Evolutionary conservation across 2,113 vertebrate genomes (phyloP).

Genomic region (Damaliscus lunatus): DNA sequence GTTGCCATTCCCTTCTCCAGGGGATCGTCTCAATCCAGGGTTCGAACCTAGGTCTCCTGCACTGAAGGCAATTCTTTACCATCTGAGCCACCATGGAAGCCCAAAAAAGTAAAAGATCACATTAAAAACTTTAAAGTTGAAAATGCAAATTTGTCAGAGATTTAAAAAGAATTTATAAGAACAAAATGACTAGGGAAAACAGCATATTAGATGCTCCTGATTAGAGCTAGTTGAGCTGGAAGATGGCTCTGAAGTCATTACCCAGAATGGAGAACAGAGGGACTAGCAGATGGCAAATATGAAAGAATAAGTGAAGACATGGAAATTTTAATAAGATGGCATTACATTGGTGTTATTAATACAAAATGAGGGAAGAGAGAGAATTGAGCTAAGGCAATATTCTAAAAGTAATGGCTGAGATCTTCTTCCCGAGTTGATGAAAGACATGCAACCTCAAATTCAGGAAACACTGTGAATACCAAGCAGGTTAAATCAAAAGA

Average conservation of each 20-base stretch:
- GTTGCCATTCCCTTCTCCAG: neutral
- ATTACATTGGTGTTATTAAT: neutral
- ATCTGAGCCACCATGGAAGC: neutral
- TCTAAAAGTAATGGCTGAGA: neutral
- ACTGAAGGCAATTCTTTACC: neutral
- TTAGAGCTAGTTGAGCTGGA: neutral
- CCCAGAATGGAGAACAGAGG: neutral
- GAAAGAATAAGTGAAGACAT: neutral
- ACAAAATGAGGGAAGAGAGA: neutral
- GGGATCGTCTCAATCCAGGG: neutral
- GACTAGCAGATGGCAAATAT: neutral
- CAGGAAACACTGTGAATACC: neutral
- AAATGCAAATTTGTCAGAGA: neutral
- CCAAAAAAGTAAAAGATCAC: neutral
- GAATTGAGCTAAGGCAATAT: neutral
- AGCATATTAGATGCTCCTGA: neutral
- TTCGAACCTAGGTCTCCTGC: neutral
- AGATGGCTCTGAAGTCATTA: neutral
- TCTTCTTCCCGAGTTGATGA: neutral
- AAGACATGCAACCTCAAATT: constrained; percentile 2
- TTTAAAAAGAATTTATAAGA: neutral
- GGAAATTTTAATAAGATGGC: neutral
- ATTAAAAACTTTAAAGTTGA: neutral
- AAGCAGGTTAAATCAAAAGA: neutral
- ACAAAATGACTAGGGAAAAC: neutral